A percentile compares a stretch with the other conserved stretches of the same genome.
Conservation (phyloP, 2,113 vertebrate genomes). For the Ictalurus punctatus region DNA sequence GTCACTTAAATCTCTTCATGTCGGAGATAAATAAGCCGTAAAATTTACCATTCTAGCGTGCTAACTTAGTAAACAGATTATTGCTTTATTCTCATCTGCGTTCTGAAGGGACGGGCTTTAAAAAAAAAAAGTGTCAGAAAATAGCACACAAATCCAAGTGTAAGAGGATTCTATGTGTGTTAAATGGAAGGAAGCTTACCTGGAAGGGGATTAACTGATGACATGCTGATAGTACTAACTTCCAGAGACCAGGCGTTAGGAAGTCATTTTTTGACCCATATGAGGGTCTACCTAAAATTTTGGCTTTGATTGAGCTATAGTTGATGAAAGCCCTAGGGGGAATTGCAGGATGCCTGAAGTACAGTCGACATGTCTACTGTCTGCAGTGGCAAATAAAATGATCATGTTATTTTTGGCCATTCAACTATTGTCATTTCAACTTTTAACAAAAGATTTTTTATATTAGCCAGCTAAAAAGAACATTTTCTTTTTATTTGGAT, state of each 20-base stretch:
- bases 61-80: neutral
- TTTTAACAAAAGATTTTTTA: too few relatives aligned
- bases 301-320: neutral
- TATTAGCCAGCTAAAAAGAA: too few relatives aligned
- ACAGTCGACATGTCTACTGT: neutral
- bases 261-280: neutral
- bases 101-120: slow-evolving; percentile 35
- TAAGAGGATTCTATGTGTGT: slow-evolving; percentile 53
- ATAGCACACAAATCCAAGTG: slow-evolving; percentile 45
- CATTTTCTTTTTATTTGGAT: neutral
- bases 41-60: neutral
- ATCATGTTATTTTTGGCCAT: neutral
- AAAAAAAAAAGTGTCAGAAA: slow-evolving; percentile 39
- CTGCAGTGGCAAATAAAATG: neutral
- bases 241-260: neutral
- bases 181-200: slow-evolving; percentile 14
- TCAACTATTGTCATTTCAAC: neutral
- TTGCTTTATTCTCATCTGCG: neutral
- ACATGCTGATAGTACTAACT: neutral
- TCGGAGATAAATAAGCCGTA: neutral
- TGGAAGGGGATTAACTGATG: slow-evolving; percentile 17
- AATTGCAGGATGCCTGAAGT: too few relatives aligned
- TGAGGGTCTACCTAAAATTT: neutral
- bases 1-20: neutral
- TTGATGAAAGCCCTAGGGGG: too few relatives aligned